phyloP scores from a whole-genome alignment of 2,888 invertebrate genomes.

The Caenorhabditis doughertyi region DNA sequence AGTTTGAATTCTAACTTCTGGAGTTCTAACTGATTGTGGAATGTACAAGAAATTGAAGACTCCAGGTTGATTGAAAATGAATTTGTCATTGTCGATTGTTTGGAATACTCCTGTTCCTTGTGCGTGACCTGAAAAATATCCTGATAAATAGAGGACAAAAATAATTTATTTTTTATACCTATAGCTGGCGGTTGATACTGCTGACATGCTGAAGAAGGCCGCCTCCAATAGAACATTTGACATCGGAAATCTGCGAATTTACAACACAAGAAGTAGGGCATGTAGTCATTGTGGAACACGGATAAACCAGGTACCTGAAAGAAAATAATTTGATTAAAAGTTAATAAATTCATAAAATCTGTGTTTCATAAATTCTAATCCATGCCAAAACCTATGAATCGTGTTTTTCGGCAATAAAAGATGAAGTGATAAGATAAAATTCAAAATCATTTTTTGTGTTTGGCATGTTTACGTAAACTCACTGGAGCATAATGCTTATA shows the following conservation, averaged over 20 bases:
- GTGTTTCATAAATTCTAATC: slow-evolving; percentile 10
- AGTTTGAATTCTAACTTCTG: slow-evolving; percentile 80
- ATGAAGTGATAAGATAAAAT: background rate
- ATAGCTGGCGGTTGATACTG: slow-evolving; percentile 85
- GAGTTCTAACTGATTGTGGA: slow-evolving; percentile 75
- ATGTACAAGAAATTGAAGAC: slow-evolving; percentile 80
- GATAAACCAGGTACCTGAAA: slow-evolving; percentile 91
- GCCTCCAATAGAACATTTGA: slow-evolving; percentile 91
- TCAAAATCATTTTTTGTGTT: background rate
- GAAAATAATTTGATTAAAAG: background rate
- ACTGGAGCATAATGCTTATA: slow-evolving; percentile 49
- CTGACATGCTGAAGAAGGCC: slow-evolving; percentile 95
- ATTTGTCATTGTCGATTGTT: slow-evolving; percentile 90
- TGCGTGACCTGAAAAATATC: slow-evolving; percentile 87
- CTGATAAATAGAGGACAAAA: too few species aligned
- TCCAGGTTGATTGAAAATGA: slow-evolving; percentile 93
- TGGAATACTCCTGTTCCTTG: slow-evolving; percentile 95
- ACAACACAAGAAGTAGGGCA: slow-evolving; percentile 96
- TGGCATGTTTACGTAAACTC: slow-evolving; percentile 18
- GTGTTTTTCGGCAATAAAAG: background rate
- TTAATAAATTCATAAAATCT: background rate
- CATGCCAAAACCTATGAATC: slow-evolving; percentile 34
- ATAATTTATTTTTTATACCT: too few species aligned
- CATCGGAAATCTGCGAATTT: slow-evolving; percentile 96
- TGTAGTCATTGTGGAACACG: slow-evolving; percentile 96